Conservation (phyloP, 2,888 invertebrate species). For the Leptopilina myrica region DNA sequence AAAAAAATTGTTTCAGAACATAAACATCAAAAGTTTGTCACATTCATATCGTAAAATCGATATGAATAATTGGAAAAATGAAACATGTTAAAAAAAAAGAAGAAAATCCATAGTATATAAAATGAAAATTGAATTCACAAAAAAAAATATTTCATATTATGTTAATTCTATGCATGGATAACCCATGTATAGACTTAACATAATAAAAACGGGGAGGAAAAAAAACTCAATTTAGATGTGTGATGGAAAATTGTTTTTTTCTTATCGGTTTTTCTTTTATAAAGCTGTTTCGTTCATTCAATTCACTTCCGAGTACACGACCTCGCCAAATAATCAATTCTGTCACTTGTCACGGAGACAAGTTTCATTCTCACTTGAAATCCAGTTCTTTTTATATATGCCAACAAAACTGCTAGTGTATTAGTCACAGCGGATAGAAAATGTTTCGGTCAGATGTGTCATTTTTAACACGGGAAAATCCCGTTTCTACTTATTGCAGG, state of each 20-base stretch:
- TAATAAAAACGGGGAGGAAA: neutral
- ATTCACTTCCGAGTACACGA: slow-evolving; percentile 15
- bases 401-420: neutral
- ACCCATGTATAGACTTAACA: neutral
- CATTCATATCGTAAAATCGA: no score
- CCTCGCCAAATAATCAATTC: slow-evolving; percentile 32
- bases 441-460: neutral
- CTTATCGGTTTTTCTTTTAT: neutral
- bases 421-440: slow-evolving; percentile 4
- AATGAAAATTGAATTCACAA: neutral
- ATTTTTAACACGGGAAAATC: neutral
- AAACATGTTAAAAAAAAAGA: no score
- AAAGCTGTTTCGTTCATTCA: slow-evolving; percentile 1
- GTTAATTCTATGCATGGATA: neutral
- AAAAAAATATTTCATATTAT: neutral
- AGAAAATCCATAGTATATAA: no score
- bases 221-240: neutral
- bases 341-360: slow-evolving; percentile 31
- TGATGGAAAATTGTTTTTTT: neutral
- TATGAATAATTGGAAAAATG: no score
- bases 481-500: neutral
- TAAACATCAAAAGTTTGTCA: no score
- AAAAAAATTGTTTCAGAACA: no score
- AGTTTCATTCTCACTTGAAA: slow-evolving; percentile 29
- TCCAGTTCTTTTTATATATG: neutral